These are phyloP conservation scores for Antrozous pallidus DNA, from an alignment of 2,797 vertebrate species.

Conservation along the genomic window DNA sequence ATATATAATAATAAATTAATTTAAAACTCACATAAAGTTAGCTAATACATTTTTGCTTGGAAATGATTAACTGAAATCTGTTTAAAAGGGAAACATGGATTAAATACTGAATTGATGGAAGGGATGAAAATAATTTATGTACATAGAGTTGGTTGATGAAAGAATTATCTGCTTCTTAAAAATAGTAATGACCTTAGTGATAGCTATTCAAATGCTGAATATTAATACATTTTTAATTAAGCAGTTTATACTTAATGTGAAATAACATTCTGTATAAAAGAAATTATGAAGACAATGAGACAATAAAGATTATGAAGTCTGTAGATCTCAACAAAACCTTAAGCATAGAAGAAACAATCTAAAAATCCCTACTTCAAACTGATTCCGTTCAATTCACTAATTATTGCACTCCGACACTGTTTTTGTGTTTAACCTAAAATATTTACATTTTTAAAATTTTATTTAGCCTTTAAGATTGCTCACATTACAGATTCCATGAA, in stretches of 20 bases:
- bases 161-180: neutral
- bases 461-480: slow-evolving; percentile 89
- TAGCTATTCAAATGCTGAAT: neutral
- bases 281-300: neutral
- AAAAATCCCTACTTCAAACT: neutral
- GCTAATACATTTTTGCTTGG: neutral
- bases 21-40: neutral
- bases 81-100: neutral
- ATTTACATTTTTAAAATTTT: slow-evolving; percentile 75
- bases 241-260: neutral
- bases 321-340: neutral
- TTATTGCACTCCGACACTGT: neutral
- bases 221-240: neutral
- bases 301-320: neutral
- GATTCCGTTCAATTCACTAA: neutral
- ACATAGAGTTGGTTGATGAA: neutral
- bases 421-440: slow-evolving; percentile 3
- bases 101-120: neutral
- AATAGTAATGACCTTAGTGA: neutral
- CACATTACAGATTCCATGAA: slow-evolving; percentile 89
- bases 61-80: neutral
- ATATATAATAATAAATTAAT: neutral
- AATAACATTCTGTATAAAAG: neutral
- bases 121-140: neutral
- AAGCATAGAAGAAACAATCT: neutral